Percentiles rank a stretch among this genome's conserved stretches.
Conservation (phyloP, 1,140 invertebrate species). For the Batillaria attramentaria region DNA sequence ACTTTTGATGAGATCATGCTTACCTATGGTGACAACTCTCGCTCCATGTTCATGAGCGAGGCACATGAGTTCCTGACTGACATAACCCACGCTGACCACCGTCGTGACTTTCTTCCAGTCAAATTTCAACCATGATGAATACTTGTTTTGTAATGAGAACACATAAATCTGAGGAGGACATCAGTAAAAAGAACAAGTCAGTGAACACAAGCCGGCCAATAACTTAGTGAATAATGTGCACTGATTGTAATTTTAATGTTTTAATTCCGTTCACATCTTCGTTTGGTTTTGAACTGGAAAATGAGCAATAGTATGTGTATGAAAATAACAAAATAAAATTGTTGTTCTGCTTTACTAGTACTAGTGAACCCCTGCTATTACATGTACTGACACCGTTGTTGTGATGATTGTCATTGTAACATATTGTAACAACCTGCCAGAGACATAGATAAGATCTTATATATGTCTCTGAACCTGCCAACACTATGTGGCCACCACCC, state of each 20-base stretch:
- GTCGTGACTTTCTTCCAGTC: slow-evolving; percentile 72
- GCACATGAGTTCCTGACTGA: slow-evolving; percentile 65
- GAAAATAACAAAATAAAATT: not conserved
- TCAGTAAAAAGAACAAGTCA: slow-evolving; percentile 12
- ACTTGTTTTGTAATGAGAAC: slow-evolving; percentile 63
- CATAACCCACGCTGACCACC: slow-evolving; percentile 66
- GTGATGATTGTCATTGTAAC: not conserved
- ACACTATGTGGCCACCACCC: not conserved
- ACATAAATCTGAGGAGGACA: slow-evolving; percentile 68
- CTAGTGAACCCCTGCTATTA: not conserved
- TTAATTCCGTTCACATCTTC: too few species aligned
- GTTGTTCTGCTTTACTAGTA: not conserved
- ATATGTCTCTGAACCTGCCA: not conserved
- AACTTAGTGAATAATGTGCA: not conserved
- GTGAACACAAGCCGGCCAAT: not conserved
- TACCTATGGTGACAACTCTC: slow-evolving; percentile 59
- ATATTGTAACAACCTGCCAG: not conserved
- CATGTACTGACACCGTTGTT: too few species aligned
- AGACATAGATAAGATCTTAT: too few species aligned
- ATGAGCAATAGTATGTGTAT: not conserved
- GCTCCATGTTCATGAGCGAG: slow-evolving; percentile 67
- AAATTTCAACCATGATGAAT: slow-evolving; percentile 65
- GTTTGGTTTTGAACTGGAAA: not conserved
- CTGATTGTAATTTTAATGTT: not conserved
- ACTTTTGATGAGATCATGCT: too few species aligned